Evolutionary conservation across 2,797 vertebrate species (phyloP).

Genomic region (Syngnathus acus): DNA sequence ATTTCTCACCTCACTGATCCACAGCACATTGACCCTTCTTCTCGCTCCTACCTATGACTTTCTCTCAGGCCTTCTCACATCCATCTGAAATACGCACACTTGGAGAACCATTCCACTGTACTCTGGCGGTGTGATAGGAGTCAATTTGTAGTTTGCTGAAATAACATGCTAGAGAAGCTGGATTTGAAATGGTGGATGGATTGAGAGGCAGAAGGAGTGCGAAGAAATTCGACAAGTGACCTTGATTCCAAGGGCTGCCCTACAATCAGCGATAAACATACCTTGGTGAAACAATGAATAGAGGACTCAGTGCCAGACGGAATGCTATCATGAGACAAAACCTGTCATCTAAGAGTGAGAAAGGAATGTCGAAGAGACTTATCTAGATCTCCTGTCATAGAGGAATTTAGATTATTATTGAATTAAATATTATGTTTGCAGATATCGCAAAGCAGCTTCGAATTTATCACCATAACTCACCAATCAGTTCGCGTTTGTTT

Average conservation of each 20-base stretch:
- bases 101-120: neutral
- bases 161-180: conserved; percentile 21
- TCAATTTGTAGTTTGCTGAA: conserved; percentile 5
- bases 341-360: conserved; percentile 8
- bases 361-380: neutral
- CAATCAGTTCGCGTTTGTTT: conserved; percentile 1
- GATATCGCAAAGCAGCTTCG: conserved; percentile 8
- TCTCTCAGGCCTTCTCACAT: conserved; percentile 21
- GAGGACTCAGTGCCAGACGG: conserved; percentile 21
- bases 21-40: conserved; percentile 42
- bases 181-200: conserved; percentile 26
- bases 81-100: conserved; percentile 15
- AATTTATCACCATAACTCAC: conserved; percentile 14
- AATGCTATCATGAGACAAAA: conserved; percentile 50
- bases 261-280: conserved; percentile 46
- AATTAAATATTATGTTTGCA: neutral
- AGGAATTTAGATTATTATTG: neutral
- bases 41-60: conserved; percentile 24
- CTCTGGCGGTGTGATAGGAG: neutral
- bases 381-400: neutral
- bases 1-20: conserved; percentile 69
- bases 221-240: conserved; percentile 28
- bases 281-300: conserved; percentile 35
- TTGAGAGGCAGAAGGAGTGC: conserved; percentile 15
- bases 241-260: conserved; percentile 18